These are phyloP conservation scores for Aepyceros melampus DNA, from an alignment of 2,113 vertebrate species.

Conservation along the genomic window DNA sequence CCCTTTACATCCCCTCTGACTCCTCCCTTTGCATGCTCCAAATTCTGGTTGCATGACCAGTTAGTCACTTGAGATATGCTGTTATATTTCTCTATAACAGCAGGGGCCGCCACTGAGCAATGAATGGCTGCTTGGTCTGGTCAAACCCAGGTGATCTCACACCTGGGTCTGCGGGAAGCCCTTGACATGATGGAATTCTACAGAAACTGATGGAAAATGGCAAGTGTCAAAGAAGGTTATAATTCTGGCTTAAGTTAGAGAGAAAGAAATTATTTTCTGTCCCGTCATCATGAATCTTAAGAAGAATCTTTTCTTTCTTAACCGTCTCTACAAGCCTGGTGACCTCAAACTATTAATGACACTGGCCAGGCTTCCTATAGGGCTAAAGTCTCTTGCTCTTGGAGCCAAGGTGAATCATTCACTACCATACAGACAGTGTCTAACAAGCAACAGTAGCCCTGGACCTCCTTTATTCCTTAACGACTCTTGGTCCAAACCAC, in stretches of 20 bases:
- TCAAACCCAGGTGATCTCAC: neutral
- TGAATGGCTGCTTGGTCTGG: neutral
- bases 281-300: neutral
- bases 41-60: neutral
- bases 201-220: neutral
- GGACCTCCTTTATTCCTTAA: neutral
- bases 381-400: neutral
- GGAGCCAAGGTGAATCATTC: neutral
- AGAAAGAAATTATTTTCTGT: neutral
- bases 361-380: neutral
- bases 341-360: neutral
- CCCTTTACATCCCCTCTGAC: neutral
- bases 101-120: slow-evolving; percentile 67
- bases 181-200: neutral
- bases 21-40: neutral
- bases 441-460: neutral
- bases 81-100: neutral
- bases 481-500: neutral
- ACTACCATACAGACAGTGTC: neutral
- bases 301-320: neutral
- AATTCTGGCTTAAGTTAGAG: neutral
- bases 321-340: neutral
- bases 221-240: neutral
- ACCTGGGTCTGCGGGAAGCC: neutral
- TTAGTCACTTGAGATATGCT: neutral